Evolutionary conservation across 2,888 invertebrate species (phyloP).

Genomic region (Hydropsyche betteni): DNA sequence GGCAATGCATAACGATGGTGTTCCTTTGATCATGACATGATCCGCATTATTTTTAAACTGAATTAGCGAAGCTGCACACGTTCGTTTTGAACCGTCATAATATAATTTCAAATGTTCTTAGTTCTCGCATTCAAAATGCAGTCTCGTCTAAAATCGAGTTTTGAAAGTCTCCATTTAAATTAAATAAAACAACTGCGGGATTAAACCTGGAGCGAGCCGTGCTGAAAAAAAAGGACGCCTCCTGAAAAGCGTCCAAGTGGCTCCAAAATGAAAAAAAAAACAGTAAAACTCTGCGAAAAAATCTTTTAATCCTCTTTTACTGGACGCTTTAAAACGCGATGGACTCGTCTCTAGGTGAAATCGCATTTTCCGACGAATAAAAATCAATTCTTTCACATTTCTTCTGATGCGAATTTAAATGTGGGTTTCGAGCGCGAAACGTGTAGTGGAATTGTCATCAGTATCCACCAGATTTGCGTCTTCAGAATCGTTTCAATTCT

Average conservation of each 20-base stretch:
- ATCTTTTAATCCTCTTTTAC: slow-evolving; percentile 27
- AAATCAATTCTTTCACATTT: no score
- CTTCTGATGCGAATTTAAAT: no score
- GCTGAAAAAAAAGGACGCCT: slow-evolving; percentile 1
- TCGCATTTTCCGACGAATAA: no score
- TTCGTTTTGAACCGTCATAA: background rate
- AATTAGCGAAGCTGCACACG: no score
- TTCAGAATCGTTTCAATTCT: slow-evolving; percentile 27
- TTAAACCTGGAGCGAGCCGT: slow-evolving; percentile 1
- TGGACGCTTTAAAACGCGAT: slow-evolving; percentile 10
- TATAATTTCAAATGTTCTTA: slow-evolving; percentile 4
- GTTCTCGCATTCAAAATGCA: slow-evolving; percentile 5
- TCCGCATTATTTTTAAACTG: no score
- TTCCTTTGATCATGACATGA: no score
- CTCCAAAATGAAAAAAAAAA: slow-evolving; percentile 19
- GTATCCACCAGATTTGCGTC: slow-evolving; percentile 23
- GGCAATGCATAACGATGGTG: no score
- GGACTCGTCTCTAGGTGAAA: no score
- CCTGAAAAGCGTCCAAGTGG: slow-evolving; percentile 12
- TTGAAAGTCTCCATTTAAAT: slow-evolving; percentile 15
- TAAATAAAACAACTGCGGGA: slow-evolving; percentile 25
- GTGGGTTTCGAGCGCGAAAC: background rate
- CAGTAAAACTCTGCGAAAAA: background rate
- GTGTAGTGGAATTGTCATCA: slow-evolving; percentile 17
- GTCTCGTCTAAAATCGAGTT: slow-evolving; percentile 15